Percentiles rank a stretch among this genome's conserved stretches.
These are phyloP conservation scores for Sarcophaga variegata DNA, from an alignment of 2,888 invertebrate genomes.

Conservation along the genomic window DNA sequence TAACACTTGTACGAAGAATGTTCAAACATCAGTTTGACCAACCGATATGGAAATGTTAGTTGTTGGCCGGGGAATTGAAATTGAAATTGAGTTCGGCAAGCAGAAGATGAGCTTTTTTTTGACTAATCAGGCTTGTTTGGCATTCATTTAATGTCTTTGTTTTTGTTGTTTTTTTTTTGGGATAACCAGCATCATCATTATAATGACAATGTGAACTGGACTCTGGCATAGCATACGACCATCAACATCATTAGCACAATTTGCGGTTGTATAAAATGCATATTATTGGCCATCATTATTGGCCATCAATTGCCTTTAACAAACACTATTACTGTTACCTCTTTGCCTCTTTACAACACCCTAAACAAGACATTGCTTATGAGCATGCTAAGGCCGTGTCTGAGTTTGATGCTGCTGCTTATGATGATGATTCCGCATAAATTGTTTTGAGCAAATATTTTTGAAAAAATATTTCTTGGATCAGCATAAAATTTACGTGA, in stretches of 20 bases:
- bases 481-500: constrained; percentile 26
- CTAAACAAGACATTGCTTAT: no score
- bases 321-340: neutral
- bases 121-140: constrained; percentile 61
- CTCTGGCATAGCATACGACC: neutral
- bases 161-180: neutral
- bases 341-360: no score
- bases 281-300: constrained; percentile 64
- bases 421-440: constrained; percentile 63
- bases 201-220: constrained; percentile 3
- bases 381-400: no score
- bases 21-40: constrained; percentile 37
- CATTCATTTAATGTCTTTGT: constrained; percentile 32
- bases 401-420: constrained; percentile 32
- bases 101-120: constrained; percentile 5
- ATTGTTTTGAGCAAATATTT: constrained; percentile 49
- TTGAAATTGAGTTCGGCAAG: constrained; percentile 33
- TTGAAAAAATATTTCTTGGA: constrained; percentile 43
- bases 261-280: constrained; percentile 60
- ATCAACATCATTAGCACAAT: constrained; percentile 64
- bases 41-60: neutral
- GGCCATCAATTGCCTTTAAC: constrained; percentile 40
- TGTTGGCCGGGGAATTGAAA: constrained; percentile 3
- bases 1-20: constrained; percentile 56
- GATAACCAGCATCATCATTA: constrained; percentile 23